phyloP scores from a whole-genome alignment of 2,113 vertebrate genomes.

The Gnathonemus longibarbis region DNA sequence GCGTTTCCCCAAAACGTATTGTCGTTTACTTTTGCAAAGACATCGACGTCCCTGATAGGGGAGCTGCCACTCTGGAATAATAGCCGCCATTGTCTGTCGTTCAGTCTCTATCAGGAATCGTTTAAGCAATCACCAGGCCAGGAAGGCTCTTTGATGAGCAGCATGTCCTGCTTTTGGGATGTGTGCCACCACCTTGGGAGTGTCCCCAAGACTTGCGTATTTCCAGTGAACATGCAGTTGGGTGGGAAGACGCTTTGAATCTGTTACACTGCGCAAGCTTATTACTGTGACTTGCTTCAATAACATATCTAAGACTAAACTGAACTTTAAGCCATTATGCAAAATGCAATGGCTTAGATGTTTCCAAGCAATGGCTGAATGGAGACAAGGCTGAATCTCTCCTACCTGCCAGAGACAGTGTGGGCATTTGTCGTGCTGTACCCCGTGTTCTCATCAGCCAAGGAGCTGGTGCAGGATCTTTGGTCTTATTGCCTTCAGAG shows the following conservation, averaged over 20 bases:
- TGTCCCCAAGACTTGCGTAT: not conserved
- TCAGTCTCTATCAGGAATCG: slow-evolving; percentile 14
- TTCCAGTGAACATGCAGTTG: not conserved
- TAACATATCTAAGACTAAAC: not conserved
- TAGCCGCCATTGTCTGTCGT: not conserved
- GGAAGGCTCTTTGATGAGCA: not conserved
- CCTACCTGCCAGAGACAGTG: not conserved
- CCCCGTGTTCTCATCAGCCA: not conserved
- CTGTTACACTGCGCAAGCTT: not conserved
- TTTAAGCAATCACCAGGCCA: slow-evolving; percentile 4
- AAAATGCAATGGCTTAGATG: not conserved
- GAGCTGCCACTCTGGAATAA: slow-evolving; percentile 6
- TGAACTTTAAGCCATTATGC: not conserved
- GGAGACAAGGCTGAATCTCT: not conserved
- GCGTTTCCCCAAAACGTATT: slow-evolving; percentile 24
- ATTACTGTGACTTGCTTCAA: not conserved
- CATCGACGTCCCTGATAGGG: slow-evolving; percentile 22
- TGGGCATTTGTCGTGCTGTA: not conserved
- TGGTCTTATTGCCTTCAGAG: not conserved
- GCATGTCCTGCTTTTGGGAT: slow-evolving; percentile 5
- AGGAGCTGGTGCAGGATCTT: not conserved
- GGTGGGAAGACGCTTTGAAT: not conserved
- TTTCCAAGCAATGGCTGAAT: not conserved
- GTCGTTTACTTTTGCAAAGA: slow-evolving; percentile 28
- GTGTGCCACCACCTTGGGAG: not conserved